These are phyloP conservation scores for Acrobasis suavella DNA, from an alignment of 2,888 invertebrate genomes.

Conservation along the genomic window DNA sequence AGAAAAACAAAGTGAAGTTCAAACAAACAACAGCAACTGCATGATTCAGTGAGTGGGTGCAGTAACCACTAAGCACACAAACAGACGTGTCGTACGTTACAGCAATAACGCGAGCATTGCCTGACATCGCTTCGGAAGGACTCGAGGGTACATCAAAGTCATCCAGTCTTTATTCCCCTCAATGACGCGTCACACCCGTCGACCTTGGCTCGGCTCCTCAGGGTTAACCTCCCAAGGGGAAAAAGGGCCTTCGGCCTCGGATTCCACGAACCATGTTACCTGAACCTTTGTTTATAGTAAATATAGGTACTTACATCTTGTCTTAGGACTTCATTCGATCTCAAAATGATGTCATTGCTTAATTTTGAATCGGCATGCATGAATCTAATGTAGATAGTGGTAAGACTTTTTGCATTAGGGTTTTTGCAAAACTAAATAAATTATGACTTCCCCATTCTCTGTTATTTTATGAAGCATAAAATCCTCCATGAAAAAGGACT, in stretches of 20 bases:
- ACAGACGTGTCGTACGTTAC: constrained; percentile 31
- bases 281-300: constrained; percentile 46
- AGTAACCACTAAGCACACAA: constrained; percentile 14
- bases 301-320: not conserved
- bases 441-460: too few relatives aligned
- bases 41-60: constrained; percentile 16
- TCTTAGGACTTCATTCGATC: not conserved
- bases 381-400: too few relatives aligned
- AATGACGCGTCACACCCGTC: constrained; percentile 63
- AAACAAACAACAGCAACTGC: constrained; percentile 5
- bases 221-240: constrained; percentile 66
- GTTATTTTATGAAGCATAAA: too few relatives aligned
- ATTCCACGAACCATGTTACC: constrained; percentile 58
- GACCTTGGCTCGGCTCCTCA: constrained; percentile 64
- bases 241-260: constrained; percentile 59
- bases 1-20: constrained; percentile 11
- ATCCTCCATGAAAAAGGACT: too few relatives aligned
- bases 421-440: too few relatives aligned
- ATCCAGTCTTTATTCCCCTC: constrained; percentile 62
- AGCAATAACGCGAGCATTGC: constrained; percentile 63
- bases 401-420: too few relatives aligned
- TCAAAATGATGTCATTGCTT: constrained; percentile 8
- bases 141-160: constrained; percentile 68
- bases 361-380: not conserved
- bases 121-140: constrained; percentile 49